Base-by-base conservation (phyloP, 53 echinoderm and acorn worm species). In the Apostichopus leukothele region DNA sequence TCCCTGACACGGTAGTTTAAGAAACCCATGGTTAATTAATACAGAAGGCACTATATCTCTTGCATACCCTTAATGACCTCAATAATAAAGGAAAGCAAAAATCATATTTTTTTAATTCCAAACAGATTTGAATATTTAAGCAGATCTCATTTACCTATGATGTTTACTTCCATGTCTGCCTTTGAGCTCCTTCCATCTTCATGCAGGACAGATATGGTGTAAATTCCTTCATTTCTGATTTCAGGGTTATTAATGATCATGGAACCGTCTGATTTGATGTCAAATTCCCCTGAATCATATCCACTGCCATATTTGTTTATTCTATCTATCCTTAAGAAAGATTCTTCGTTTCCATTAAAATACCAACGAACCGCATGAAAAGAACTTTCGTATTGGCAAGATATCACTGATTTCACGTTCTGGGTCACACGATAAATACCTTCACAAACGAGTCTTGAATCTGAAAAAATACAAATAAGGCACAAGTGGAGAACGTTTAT, bases 181-280 rank as follows among this genome's bases (percentile, higher is more conserved):
- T 21, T 81, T 21, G 55, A 22, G 22, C 22, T 59, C 1, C 22
- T 5, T n/a, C 57, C 81, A 81, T 54, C 20, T 19, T 53, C 22
- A n/a, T 81, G 60, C 1, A 81, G 16, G 22, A 81, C 81, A 18
- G 81, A 54, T 22, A 81, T 54, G 5, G n/a, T 59, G n/a, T 81
- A 81, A 22, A 9, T 81, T 12, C 81, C 81, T 21, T 81, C 81
- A 20, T 81, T n/a, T 55, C 54, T 81, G 54, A 59, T 22, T 7
- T 59, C 55, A 81, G 59, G 55, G 6, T 81, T 21, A 8, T 11
- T 21, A 1, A 81, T 81, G 7, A 81, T 54, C 81, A 81, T 55
- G 9, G 81, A 81, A 5, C 81, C 81, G 20, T 81, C 81, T 6
- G 12, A 54, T 19, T 14, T 20, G 23, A 81, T 81, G 12, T 81